Conservation (phyloP, 2,113 vertebrate genomes). For the Dunckerocampus dactyliophorus region DNA sequence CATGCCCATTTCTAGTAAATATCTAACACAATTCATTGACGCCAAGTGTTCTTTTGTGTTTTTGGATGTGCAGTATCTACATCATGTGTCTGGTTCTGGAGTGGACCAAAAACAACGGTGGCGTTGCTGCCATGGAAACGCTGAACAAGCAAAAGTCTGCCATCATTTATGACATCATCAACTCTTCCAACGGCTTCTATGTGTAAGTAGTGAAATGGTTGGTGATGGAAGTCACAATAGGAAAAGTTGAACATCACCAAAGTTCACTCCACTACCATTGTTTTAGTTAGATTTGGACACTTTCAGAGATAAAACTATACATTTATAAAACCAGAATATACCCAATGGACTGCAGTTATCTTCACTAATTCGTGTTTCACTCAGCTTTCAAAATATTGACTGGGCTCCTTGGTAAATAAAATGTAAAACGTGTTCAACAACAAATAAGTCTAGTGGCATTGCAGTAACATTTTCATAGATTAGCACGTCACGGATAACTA, state of each 20-base stretch:
- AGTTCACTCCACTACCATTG: not conserved
- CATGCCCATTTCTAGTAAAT: no score
- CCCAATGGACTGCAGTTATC: no score
- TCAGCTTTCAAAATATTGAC: no score
- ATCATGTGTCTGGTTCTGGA: constrained; percentile 90
- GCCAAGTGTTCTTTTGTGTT: not conserved
- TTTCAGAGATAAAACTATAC: no score
- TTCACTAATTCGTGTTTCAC: no score
- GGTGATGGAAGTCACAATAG: not conserved
- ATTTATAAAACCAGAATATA: not conserved
- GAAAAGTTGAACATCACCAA: not conserved
- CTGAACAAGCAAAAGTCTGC: constrained; percentile 83
- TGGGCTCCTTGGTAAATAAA: no score
- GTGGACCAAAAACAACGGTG: constrained; percentile 91
- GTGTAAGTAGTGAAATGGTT: constrained; percentile 71
- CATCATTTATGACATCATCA: constrained; percentile 87
- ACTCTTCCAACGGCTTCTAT: constrained; percentile 86
- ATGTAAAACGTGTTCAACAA: no score
- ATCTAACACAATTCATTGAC: no score
- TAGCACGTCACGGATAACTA: no score
- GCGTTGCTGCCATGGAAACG: constrained; percentile 80
- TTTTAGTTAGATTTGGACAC: not conserved
- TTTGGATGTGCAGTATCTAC: constrained; percentile 79
- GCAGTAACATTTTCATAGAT: no score
- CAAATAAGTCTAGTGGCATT: no score